phyloP scores from a whole-genome alignment of 1,140 invertebrate genomes.

The Theocolax elegans region DNA sequence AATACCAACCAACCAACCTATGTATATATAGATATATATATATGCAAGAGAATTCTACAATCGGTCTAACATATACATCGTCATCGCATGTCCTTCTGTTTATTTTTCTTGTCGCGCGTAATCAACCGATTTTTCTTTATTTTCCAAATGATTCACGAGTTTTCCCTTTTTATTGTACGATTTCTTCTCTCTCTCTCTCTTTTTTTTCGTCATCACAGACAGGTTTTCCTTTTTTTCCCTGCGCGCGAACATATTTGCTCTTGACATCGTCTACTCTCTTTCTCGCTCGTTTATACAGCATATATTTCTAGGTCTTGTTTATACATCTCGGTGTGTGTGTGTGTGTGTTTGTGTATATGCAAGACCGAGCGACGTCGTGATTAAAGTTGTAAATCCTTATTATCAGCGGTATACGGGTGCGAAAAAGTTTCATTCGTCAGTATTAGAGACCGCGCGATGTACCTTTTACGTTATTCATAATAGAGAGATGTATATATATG shows the following conservation, averaged over 20 bases:
- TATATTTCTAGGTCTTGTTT: slow-evolving; percentile 17
- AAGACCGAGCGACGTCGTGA: background rate
- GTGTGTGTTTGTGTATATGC: too few relatives aligned
- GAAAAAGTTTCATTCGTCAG: slow-evolving; percentile 17
- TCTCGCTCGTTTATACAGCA: too few relatives aligned
- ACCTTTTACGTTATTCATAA: too few relatives aligned
- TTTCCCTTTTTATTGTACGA: slow-evolving; percentile 4
- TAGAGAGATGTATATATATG: too few relatives aligned
- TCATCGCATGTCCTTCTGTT: background rate
- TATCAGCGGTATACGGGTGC: slow-evolving; percentile 1
- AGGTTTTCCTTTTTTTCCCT: background rate
- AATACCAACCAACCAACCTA: too few relatives aligned
- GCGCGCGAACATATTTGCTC: background rate
- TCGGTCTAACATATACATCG: too few relatives aligned
- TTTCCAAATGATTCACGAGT: background rate
- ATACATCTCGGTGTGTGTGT: too few relatives aligned
- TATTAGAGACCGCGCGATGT: too few relatives aligned
- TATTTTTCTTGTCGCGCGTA: background rate
- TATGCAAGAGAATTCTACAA: too few relatives aligned
- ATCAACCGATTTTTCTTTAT: background rate
- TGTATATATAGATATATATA: too few relatives aligned
- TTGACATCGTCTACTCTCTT: background rate
- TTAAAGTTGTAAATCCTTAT: slow-evolving; percentile 29
- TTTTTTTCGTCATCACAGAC: slow-evolving; percentile 3
- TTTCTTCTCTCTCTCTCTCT: background rate